Percentiles rank a stretch among this genome's conserved stretches.
Conservation (phyloP, 2,888 invertebrate genomes). For the Ochropleura plecta region DNA sequence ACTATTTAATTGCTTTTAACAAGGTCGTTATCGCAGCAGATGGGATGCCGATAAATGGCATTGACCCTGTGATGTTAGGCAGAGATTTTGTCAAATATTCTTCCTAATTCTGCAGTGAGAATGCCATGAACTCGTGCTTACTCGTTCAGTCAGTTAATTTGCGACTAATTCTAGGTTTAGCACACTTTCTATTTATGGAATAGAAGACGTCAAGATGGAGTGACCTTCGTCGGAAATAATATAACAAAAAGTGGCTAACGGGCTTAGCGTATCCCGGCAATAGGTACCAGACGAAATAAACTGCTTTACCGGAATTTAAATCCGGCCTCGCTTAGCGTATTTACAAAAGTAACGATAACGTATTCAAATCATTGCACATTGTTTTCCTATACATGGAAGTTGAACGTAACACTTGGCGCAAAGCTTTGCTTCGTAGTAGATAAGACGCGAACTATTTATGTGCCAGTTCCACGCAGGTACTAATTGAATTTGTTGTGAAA, state of each 20-base stretch:
- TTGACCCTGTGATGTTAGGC: slow-evolving; percentile 54
- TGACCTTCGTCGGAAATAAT: slow-evolving; percentile 49
- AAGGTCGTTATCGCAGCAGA: slow-evolving; percentile 52
- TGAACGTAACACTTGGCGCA: slow-evolving; percentile 39
- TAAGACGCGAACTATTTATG: slow-evolving; percentile 67
- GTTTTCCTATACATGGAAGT: slow-evolving; percentile 46
- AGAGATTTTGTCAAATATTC: slow-evolving; percentile 30
- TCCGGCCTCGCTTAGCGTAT: slow-evolving; percentile 17
- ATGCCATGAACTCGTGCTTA: slow-evolving; percentile 27
- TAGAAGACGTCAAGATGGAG: slow-evolving; percentile 21
- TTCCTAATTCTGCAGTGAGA: slow-evolving; percentile 34
- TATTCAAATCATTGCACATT: slow-evolving; percentile 54
- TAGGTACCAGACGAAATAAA: slow-evolving; percentile 4
- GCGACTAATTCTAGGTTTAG: slow-evolving; percentile 43
- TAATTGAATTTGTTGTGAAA: slow-evolving; percentile 72
- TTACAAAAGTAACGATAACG: slow-evolving; percentile 39
- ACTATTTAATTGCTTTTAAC: slow-evolving; percentile 42
- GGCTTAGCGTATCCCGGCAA: slow-evolving; percentile 4
- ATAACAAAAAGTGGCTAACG: slow-evolving; percentile 16
- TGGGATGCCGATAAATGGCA: slow-evolving; percentile 39
- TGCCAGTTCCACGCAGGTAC: slow-evolving; percentile 65
- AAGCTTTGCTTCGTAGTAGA: slow-evolving; percentile 65
- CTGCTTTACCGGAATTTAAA: slow-evolving; percentile 22
- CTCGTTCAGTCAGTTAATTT: background rate
- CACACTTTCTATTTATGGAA: slow-evolving; percentile 31